Base-by-base conservation (phyloP, 2,797 vertebrate genomes). In the Xiphophorus birchmanni region DNA sequence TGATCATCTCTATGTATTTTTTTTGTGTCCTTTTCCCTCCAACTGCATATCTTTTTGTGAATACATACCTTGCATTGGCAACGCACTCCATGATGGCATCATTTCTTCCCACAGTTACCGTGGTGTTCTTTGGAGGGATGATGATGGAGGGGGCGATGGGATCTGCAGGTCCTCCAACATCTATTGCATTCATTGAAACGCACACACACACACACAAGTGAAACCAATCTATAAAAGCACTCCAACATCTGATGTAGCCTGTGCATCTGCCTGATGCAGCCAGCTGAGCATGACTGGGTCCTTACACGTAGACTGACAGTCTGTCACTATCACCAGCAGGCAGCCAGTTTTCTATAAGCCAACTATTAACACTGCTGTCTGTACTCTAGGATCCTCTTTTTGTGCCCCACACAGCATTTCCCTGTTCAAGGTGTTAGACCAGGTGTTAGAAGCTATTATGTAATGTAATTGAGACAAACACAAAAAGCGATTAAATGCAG, bases 81-180 rank as follows among this genome's bases (percentile, higher is more conserved):
- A 99, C 97, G 0, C 98, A 99, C 91, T 99, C 98, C 96, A 99
- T 95, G 84, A 97, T 94, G 52, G 97, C 98, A 86, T 99, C 98
- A 0, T 97, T 98, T 74, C 97, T 97, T 5, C 98, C 98, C 0
- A 96, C 94, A 85, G 98, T 97, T 79, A 99, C 97, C 0, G 98
- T 99, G 85, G 97, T 99, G 95, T 99, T 99, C 93, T 94, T 97
- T 10, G 98, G 98, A 0, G 98, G 94, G 83, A 99, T 92, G 82
- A 99, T 97, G 93, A 99, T 98, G 75, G 96, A 96, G 44, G 98
- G 98, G 11, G 97, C 98, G 0, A 99, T 98, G 87, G 98, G 98
- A 90, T 99, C 98, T 0, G 98, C 98, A 0, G 98, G 97, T 2
- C 98, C 98, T 42, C 97, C 97, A 2, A 98, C 95, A 12, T 99